Evolutionary conservation across 2,797 vertebrate genomes (phyloP).

Genomic region (Carcharodon carcharias): DNA sequence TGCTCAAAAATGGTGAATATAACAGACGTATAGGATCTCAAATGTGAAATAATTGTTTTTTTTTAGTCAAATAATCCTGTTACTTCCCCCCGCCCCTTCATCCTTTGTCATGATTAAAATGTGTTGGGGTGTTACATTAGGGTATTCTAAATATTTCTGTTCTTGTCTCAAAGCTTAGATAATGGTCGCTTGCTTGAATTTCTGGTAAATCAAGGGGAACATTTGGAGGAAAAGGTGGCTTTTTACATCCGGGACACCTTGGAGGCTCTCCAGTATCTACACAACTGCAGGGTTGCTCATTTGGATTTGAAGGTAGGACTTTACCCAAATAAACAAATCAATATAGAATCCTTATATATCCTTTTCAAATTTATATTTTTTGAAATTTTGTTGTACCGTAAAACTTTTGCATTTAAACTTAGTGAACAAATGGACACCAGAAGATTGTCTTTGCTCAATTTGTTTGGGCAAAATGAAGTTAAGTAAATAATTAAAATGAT

Average conservation of each 20-base stretch:
- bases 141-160: not conserved
- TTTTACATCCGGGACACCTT: conserved; percentile 87
- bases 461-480: not conserved
- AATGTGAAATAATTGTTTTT: not conserved
- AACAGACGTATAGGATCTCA: not conserved
- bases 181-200: conserved; percentile 87
- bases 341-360: not conserved
- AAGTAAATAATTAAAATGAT: too few relatives aligned
- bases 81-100: not conserved
- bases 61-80: not conserved
- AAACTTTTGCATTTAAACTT: not conserved
- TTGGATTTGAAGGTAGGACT: conserved; percentile 84
- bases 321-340: not conserved
- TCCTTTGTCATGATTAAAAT: not conserved
- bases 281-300: conserved; percentile 88
- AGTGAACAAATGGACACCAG: not conserved
- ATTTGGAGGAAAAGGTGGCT: conserved; percentile 94
- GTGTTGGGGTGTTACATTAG: not conserved
- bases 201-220: conserved; percentile 83
- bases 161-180: conserved; percentile 67
- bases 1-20: not conserved
- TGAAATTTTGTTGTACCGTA: not conserved
- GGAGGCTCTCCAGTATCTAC: conserved; percentile 89
- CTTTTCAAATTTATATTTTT: not conserved
- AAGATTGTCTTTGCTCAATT: not conserved